These are phyloP conservation scores for Galleria mellonella DNA, from an alignment of 1,140 invertebrate genomes.

Conservation along the genomic window DNA sequence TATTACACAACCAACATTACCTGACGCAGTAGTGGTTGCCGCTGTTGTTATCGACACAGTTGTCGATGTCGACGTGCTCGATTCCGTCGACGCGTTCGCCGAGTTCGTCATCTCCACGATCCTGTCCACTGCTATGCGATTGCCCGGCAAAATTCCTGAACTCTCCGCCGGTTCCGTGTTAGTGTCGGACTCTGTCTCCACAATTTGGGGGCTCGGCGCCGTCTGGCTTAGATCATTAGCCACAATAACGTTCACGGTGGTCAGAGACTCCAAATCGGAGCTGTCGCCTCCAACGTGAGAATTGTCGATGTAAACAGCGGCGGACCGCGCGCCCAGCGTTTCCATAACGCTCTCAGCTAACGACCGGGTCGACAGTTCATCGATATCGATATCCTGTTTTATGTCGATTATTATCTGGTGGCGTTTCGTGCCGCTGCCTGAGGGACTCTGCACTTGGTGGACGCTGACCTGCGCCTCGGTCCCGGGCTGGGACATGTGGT, in stretches of 20 bases:
- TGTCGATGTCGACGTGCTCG: constrained; percentile 23
- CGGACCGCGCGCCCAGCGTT: constrained; percentile 64
- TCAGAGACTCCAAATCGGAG: constrained; percentile 60
- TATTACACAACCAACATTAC: constrained; percentile 28
- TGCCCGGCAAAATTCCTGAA: constrained; percentile 39
- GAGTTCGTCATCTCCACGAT: constrained; percentile 54
- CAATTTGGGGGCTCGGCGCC: constrained; percentile 30
- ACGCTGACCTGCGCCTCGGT: constrained; percentile 62
- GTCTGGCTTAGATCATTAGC: constrained; percentile 53
- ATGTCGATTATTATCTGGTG: constrained; percentile 74
- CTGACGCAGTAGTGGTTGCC: constrained; percentile 63
- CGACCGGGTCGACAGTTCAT: constrained; percentile 65
- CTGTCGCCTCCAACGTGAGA: constrained; percentile 44
- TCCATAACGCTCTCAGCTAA: constrained; percentile 72
- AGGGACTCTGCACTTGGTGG: constrained; percentile 59
- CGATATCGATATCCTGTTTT: constrained; percentile 71
- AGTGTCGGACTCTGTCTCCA: constrained; percentile 30
- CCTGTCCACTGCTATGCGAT: constrained; percentile 57
- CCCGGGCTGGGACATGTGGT: constrained; percentile 50
- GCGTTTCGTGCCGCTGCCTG: constrained; percentile 52
- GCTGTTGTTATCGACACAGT: constrained; percentile 37
- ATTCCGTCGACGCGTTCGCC: constrained; percentile 19
- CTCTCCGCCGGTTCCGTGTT: constrained; percentile 29
- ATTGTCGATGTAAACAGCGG: constrained; percentile 67
- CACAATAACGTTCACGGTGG: constrained; percentile 68